Evolutionary conservation across 2,888 invertebrate genomes (phyloP).

Genomic region (Chloroclysta siterata): DNA sequence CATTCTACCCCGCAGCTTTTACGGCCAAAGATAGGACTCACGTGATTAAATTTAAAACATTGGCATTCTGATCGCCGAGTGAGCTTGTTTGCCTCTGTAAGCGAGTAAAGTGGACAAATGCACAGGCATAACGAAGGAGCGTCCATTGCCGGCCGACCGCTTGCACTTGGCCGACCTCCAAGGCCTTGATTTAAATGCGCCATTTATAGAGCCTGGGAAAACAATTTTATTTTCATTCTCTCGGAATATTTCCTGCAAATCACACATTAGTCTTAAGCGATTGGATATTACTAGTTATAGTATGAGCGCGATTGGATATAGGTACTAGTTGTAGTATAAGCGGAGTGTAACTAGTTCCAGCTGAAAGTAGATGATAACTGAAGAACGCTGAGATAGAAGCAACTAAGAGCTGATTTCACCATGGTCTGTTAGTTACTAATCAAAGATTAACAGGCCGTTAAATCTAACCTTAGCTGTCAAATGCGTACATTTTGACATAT

Average conservation of each 20-base stretch:
- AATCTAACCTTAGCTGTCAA: too few species aligned
- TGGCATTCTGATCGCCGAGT: conserved; percentile 69
- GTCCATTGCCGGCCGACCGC: conserved; percentile 42
- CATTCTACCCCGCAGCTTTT: conserved; percentile 1
- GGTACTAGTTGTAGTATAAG: too few species aligned
- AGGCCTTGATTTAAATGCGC: conserved; percentile 73
- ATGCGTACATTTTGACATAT: too few species aligned
- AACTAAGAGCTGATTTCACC: too few species aligned
- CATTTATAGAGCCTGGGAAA: conserved; percentile 61
- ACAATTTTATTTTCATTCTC: conserved; percentile 47
- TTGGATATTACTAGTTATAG: too few species aligned
- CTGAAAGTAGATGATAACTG: too few species aligned
- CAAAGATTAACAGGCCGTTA: too few species aligned
- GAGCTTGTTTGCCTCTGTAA: conserved; percentile 75
- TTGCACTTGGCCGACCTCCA: conserved; percentile 70
- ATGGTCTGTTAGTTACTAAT: too few species aligned
- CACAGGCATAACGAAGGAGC: conserved; percentile 69
- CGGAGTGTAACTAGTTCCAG: too few species aligned
- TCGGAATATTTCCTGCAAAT: conserved; percentile 3
- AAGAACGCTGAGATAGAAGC: too few species aligned
- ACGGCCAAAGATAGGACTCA: conserved; percentile 29
- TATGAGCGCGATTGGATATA: too few species aligned
- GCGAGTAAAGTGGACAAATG: conserved; percentile 76
- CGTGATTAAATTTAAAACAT: conserved; percentile 55
- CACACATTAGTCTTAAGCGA: conserved; percentile 7